These are phyloP conservation scores for Aurelia aurita DNA, from an alignment of 30 jellyfish, hydroid and myxozoan genomes.

Conservation along the genomic window DNA sequence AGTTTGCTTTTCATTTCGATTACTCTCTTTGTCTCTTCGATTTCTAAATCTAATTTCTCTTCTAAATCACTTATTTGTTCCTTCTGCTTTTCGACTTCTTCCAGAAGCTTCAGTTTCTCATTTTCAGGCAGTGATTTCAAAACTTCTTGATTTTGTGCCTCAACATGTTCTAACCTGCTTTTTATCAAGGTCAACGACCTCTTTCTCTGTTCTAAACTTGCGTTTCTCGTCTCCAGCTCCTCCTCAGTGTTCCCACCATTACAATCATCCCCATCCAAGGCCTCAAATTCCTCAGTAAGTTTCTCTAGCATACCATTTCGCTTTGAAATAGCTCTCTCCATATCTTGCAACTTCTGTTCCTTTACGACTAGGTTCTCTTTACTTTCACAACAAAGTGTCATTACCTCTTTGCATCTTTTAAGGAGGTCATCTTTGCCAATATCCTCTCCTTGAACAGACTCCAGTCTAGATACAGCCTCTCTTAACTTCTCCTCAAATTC, in stretches of 20 bases:
- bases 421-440: neutral
- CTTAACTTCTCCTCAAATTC: neutral
- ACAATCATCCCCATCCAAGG: neutral
- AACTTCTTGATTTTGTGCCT: neutral
- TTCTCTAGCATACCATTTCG: neutral
- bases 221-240: neutral
- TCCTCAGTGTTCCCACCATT: neutral
- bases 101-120: neutral
- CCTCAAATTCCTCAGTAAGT: neutral
- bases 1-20: neutral
- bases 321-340: constrained; percentile 1
- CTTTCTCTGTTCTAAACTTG: neutral
- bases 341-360: neutral
- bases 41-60: neutral
- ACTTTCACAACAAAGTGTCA: neutral
- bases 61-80: neutral
- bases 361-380: neutral
- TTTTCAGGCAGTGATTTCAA: neutral
- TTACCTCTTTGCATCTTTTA: neutral
- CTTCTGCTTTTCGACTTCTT: neutral
- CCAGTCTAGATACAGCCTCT: neutral
- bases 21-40: neutral
- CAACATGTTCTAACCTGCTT: neutral
- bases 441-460: neutral
- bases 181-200: neutral